These are phyloP conservation scores for Gasterosteus aculeatus DNA, from an alignment of 2,113 vertebrate genomes.

Conservation along the genomic window DNA sequence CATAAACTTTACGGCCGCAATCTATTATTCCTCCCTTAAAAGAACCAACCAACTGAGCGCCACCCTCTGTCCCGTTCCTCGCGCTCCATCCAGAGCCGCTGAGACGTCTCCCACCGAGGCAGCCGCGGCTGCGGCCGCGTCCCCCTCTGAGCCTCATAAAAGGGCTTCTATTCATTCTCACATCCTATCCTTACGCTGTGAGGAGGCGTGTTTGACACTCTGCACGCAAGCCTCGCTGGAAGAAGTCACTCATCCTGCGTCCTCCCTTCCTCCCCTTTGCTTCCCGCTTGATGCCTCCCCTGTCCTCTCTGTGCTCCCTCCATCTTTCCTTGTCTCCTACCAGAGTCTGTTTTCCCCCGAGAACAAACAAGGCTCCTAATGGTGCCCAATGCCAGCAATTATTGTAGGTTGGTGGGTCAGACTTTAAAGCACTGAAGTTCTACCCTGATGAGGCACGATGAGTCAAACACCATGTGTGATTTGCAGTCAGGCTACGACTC, in stretches of 20 bases:
- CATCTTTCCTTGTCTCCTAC: neutral
- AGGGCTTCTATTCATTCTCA: slow-evolving; percentile 30
- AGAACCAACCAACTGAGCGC: slow-evolving; percentile 12
- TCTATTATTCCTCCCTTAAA: slow-evolving; percentile 31
- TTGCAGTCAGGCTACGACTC: neutral
- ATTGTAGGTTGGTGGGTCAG: slow-evolving; percentile 30
- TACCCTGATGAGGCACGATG: neutral
- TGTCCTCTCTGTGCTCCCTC: neutral
- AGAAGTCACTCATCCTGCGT: slow-evolving; percentile 21
- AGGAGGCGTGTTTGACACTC: slow-evolving; percentile 59
- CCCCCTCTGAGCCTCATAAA: slow-evolving; percentile 56
- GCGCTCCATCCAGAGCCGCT: slow-evolving; percentile 50
- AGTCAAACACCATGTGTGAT: neutral
- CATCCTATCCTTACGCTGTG: slow-evolving; percentile 30
- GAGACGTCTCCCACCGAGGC: slow-evolving; percentile 48
- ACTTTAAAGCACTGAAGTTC: slow-evolving; percentile 3
- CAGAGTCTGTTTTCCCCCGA: slow-evolving; percentile 51
- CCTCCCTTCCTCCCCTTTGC: neutral
- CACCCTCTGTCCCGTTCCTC: slow-evolving; percentile 45
- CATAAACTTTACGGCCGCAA: slow-evolving; percentile 45
- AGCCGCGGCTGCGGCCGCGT: slow-evolving; percentile 56
- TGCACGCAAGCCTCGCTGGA: slow-evolving; percentile 19
- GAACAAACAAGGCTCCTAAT: slow-evolving; percentile 40
- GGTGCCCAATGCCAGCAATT: slow-evolving; percentile 44
- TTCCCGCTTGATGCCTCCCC: slow-evolving; percentile 1